Percentiles rank a stretch among this genome's conserved stretches.
Evolutionary conservation across 2,888 invertebrate species (phyloP).

Genomic region (Tortrix viridana): DNA sequence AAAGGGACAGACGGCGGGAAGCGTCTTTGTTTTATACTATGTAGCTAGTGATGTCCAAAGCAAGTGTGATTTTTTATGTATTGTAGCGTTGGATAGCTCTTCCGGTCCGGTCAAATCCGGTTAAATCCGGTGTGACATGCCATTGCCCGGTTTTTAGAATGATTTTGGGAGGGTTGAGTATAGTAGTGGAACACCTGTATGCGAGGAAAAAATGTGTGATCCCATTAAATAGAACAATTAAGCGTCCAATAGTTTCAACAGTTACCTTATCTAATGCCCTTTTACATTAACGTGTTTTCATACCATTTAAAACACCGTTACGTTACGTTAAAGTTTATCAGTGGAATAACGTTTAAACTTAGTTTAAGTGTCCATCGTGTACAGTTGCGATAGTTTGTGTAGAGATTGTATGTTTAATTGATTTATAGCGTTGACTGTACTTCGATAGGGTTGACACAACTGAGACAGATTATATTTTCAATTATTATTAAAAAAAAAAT

Average conservation of each 20-base stretch:
- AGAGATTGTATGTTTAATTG: neutral
- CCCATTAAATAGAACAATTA: neutral
- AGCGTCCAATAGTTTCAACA: neutral
- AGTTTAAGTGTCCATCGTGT: neutral
- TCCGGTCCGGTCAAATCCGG: no score
- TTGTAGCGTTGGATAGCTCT: no score
- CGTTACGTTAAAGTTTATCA: conserved; percentile 1
- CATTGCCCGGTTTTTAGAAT: no score
- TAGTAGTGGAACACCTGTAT: no score
- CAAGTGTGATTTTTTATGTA: no score
- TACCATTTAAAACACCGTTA: conserved; percentile 1
- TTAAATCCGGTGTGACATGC: no score
- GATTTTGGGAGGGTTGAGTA: no score
- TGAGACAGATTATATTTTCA: neutral
- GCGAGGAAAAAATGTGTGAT: neutral
- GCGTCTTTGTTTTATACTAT: no score
- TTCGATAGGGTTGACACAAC: conserved; percentile 2
- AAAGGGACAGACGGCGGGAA: no score
- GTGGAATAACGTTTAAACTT: neutral
- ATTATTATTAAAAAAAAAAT: no score
- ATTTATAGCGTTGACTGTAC: neutral
- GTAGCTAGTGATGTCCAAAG: no score
- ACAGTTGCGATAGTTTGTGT: conserved; percentile 4
- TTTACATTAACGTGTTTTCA: neutral
- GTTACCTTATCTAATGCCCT: neutral